These are phyloP conservation scores for Lamprologus tigripictilis DNA, from an alignment of 2,113 vertebrate species.

Conservation along the genomic window DNA sequence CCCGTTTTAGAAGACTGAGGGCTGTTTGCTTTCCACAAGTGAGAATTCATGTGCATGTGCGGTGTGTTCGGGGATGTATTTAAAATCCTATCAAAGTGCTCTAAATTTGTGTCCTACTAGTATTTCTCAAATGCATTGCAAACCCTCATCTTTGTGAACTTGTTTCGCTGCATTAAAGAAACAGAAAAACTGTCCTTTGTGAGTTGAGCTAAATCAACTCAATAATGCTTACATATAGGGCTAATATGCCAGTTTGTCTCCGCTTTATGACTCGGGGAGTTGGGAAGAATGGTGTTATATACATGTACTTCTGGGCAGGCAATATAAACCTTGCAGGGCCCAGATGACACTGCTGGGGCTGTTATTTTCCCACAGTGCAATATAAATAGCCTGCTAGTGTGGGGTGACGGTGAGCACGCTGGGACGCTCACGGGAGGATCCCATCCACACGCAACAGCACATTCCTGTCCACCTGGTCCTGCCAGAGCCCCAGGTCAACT, in stretches of 20 bases:
- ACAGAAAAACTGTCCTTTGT: not conserved
- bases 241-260: not conserved
- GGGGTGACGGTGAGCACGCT: constrained; percentile 54
- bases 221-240: not conserved
- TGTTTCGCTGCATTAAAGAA: not conserved
- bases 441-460: constrained; percentile 64
- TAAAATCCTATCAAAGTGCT: not conserved
- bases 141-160: not conserved
- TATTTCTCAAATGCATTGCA: not conserved
- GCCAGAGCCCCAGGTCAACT: constrained; percentile 59
- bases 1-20: not conserved
- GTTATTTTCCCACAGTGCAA: constrained; percentile 68
- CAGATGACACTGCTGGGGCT: constrained; percentile 26
- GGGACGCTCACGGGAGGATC: constrained; percentile 56
- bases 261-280: not conserved
- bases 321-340: constrained; percentile 41
- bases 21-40: not conserved
- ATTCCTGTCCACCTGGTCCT: constrained; percentile 69
- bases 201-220: not conserved
- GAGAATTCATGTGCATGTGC: not conserved
- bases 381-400: constrained; percentile 72
- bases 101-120: not conserved
- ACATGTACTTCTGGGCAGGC: not conserved
- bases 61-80: not conserved
- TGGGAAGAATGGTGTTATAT: not conserved